Conservation (phyloP, 2,888 invertebrate species). For the Arctia plantaginis region DNA sequence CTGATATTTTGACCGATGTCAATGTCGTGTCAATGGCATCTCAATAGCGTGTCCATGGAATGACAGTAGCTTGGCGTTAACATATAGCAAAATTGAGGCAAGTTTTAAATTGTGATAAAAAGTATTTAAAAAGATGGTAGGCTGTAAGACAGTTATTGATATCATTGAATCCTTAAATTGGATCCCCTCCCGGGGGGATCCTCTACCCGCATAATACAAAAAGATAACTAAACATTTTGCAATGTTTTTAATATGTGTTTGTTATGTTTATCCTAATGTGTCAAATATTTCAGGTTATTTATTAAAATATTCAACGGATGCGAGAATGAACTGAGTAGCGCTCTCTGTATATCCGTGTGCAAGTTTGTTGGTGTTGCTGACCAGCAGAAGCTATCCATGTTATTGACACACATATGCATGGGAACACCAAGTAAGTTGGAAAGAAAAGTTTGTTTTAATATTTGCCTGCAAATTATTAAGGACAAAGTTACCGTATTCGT, state of each 20-base stretch:
- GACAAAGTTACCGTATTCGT: too few species aligned
- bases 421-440: constrained; percentile 67
- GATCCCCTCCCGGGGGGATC: too few species aligned
- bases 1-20: too few species aligned
- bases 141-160: not conserved
- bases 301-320: constrained; percentile 80
- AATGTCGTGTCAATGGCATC: too few species aligned
- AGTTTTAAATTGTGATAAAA: not conserved
- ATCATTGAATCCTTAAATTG: not conserved
- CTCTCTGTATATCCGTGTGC: constrained; percentile 78
- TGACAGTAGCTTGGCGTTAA: too few species aligned
- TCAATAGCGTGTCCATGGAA: too few species aligned
- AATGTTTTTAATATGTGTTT: not conserved
- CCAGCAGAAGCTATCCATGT: constrained; percentile 69
- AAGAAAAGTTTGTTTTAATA: not conserved
- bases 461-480: too few species aligned
- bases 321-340: constrained; percentile 71
- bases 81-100: not conserved
- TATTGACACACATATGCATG: constrained; percentile 75
- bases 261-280: not conserved
- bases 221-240: not conserved
- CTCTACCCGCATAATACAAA: not conserved
- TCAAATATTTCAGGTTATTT: constrained; percentile 67
- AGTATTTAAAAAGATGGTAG: not conserved
- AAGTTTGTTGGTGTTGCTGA: constrained; percentile 80